Evolutionary conservation across 2,113 vertebrate genomes (phyloP).

Genomic region (Corythaeola cristata): DNA sequence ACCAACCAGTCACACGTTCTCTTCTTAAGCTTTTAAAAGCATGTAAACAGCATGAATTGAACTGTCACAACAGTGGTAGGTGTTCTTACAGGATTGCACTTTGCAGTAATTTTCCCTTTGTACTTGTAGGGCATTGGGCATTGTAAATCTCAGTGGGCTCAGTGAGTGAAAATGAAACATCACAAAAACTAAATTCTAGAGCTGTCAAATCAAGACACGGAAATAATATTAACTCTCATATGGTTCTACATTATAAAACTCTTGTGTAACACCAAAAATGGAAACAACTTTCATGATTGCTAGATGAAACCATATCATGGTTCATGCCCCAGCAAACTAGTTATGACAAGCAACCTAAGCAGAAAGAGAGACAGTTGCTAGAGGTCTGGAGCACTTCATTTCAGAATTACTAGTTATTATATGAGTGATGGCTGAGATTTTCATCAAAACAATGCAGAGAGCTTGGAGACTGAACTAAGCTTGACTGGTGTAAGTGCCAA

Average conservation of each 20-base stretch:
- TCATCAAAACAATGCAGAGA: background rate
- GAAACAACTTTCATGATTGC: background rate
- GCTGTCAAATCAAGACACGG: background rate
- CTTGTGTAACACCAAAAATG: background rate
- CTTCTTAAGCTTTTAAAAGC: background rate
- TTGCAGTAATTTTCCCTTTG: background rate
- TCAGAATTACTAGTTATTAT: background rate
- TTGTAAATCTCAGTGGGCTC: background rate
- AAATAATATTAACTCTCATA: background rate
- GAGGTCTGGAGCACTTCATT: background rate
- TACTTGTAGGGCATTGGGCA: background rate
- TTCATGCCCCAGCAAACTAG: background rate
- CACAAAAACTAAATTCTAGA: background rate
- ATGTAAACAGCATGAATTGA: background rate
- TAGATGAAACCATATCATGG: background rate
- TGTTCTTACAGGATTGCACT: background rate
- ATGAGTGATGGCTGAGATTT: background rate
- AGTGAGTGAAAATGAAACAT: background rate
- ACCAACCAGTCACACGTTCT: background rate
- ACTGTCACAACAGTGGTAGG: background rate
- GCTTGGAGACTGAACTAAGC: background rate
- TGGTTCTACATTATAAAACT: background rate
- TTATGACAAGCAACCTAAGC: background rate
- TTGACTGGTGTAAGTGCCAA: background rate
- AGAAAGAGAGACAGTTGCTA: background rate